These are phyloP conservation scores for Neolamprologus sp. DNA, from an alignment of 2,113 vertebrate genomes.

Conservation along the genomic window DNA sequence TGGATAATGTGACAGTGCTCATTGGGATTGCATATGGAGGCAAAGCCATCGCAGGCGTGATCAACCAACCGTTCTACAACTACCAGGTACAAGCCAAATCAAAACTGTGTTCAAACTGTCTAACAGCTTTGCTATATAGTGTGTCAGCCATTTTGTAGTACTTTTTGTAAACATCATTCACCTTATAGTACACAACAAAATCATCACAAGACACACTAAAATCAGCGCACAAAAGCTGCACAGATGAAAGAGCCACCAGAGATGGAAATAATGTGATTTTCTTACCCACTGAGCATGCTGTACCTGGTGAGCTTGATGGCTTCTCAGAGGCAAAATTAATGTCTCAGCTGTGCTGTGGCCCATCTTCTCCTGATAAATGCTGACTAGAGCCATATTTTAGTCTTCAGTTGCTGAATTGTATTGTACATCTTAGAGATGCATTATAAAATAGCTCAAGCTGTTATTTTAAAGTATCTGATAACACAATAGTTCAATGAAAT, in stretches of 20 bases:
- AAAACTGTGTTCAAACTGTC: not conserved
- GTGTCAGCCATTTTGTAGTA: not conserved
- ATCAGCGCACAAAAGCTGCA: not conserved
- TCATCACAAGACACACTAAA: not conserved
- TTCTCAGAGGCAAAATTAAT: not conserved
- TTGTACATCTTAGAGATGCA: not conserved
- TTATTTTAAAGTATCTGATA: not conserved
- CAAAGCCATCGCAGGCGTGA: conserved; percentile 92
- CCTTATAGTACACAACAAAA: not conserved
- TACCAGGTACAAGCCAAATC: conserved; percentile 82
- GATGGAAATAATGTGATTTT: not conserved
- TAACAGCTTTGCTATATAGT: not conserved
- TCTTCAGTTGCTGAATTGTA: not conserved
- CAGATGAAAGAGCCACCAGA: not conserved
- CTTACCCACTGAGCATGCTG: not conserved
- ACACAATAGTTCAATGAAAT: not conserved
- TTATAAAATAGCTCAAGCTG: not conserved
- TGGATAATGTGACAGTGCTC: conserved; percentile 94
- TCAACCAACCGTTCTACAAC: conserved; percentile 98
- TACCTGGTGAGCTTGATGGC: not conserved
- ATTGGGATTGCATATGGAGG: conserved; percentile 93
- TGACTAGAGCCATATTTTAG: not conserved
- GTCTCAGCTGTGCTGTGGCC: not conserved
- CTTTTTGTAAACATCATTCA: not conserved
- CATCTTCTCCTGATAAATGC: not conserved